A percentile compares a stretch with the other conserved stretches of the same genome.
phyloP scores from a whole-genome alignment of 2,888 invertebrate genomes.

The Metacarcinus magister region DNA sequence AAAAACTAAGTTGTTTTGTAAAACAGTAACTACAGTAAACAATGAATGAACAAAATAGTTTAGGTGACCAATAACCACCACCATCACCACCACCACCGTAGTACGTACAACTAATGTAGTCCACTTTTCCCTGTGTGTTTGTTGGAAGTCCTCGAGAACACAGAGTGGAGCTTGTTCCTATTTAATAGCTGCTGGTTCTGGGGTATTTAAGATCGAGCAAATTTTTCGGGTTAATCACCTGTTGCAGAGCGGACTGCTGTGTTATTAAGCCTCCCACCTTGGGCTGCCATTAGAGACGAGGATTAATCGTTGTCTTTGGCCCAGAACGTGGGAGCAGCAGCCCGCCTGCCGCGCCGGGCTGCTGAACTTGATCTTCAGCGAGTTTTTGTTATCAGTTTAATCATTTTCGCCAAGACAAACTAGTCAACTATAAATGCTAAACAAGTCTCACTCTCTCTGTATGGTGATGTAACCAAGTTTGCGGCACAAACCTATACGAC shows the following conservation, averaged over 20 bases:
- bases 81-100: not conserved
- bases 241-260: conserved; percentile 1
- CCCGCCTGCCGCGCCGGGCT: not conserved
- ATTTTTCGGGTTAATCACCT: not conserved
- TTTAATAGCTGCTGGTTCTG: not conserved
- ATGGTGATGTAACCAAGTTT: not conserved
- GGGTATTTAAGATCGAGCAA: not conserved
- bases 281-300: not conserved
- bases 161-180: not conserved
- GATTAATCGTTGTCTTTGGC: conserved; percentile 42
- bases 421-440: not conserved
- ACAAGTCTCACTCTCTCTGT: not conserved
- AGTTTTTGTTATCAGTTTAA: not conserved
- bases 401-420: conserved; percentile 14
- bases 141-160: not conserved
- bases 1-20: not conserved
- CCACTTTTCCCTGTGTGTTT: not conserved
- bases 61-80: not conserved
- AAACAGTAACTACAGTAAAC: not conserved
- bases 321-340: conserved; percentile 10
- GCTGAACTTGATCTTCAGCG: not conserved
- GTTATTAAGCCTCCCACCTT: not conserved
- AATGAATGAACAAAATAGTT: not conserved
- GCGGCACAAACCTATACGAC: not conserved
- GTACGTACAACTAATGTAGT: not conserved